These are phyloP conservation scores for Onychostoma macrolepis DNA, from an alignment of 2,113 vertebrate genomes.

Conservation along the genomic window DNA sequence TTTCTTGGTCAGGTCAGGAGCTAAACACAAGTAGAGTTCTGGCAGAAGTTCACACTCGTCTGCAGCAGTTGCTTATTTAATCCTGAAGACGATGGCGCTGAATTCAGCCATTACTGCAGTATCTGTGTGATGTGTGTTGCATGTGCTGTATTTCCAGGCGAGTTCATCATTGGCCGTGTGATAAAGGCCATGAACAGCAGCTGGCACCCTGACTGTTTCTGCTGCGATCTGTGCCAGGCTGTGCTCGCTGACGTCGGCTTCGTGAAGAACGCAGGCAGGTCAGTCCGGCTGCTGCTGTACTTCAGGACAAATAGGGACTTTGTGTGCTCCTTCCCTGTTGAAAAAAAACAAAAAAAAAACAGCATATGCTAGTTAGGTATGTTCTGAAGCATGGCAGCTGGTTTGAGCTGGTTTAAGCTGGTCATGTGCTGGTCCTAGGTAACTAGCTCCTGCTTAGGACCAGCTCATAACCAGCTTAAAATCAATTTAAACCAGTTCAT, in stretches of 20 bases:
- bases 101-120: neutral
- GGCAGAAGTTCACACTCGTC: no score
- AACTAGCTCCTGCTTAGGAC: no score
- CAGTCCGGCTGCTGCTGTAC: constrained; percentile 31
- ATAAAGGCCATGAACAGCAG: constrained; percentile 99
- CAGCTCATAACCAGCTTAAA: no score
- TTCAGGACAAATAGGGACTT: neutral
- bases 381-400: no score
- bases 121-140: neutral
- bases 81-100: neutral
- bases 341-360: no score
- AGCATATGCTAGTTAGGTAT: no score
- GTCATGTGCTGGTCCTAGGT: no score
- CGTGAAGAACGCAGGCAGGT: constrained; percentile 97
- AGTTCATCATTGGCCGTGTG: constrained; percentile 97
- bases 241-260: constrained; percentile 96
- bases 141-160: constrained; percentile 76
- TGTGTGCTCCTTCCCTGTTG: neutral
- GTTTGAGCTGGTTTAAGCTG: no score
- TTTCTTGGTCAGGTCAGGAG: neutral
- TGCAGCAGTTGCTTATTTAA: no score
- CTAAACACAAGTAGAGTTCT: no score
- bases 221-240: constrained; percentile 91
- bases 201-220: constrained; percentile 98
- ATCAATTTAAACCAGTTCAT: no score